Evolutionary conservation across 2,113 vertebrate genomes (phyloP), one percentile per base, ranked within the genome.

Genomic region (Amazona guildingii): DNA sequence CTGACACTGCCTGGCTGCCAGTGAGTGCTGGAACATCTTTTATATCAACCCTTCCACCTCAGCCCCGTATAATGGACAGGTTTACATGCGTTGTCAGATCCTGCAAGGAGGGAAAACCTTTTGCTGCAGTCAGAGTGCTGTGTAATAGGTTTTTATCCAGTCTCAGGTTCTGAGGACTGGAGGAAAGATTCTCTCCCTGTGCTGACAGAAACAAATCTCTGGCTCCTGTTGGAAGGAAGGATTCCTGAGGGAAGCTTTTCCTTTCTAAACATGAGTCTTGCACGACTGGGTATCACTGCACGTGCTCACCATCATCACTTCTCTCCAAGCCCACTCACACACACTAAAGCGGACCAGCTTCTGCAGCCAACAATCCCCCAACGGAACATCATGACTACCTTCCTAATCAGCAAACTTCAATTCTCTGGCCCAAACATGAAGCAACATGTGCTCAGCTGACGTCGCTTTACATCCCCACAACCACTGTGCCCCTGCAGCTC

Each of bases 391-490:
- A 6, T 4, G 4, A 29, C 43, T 59, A 17, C 48, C 48, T 82
- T 64, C 59, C 39, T 21, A 20, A 33, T 3, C 27, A 70, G 23
- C 49, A 29, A 28, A 64, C 81, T n/a, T 48, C 62, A 70, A 1
- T 70, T 49, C 39, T 31, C 19, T 2, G 2, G n/a, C n/a, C 70
- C 17, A 18, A 33, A 33, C 1, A 3, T 8, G 10, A 2, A 1
- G 15, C 37, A 41, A 15, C n/a, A 27, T 0, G 2, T 21, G 12
- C 62, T 78, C 61, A 52, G 49, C 43, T 64, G 33, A 74, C 0
- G 0, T 5, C 64, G 52, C 23, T 63, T 29, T 15, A 21, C 16
- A 49, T 37, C 19, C 29, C 23, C 9, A 3, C 13, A 16, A 39
- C 19, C 1, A 0, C 37, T 57, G 21, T 63, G 46, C 64, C 67